Evolutionary conservation across 1,140 invertebrate genomes (phyloP).

Genomic region (Rhagoletis pomonella): DNA sequence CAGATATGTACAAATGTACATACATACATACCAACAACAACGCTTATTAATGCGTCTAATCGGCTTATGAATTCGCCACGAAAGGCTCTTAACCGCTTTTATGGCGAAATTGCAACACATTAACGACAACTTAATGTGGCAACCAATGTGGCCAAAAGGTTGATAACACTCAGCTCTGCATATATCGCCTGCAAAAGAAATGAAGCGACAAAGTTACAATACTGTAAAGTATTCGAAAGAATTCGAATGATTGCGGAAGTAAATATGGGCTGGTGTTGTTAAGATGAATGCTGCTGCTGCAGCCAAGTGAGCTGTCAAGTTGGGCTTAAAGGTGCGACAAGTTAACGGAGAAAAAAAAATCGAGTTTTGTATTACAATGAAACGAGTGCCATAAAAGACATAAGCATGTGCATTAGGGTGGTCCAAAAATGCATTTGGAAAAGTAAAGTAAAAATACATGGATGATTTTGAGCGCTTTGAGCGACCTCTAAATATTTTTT

Average conservation of each 20-base stretch:
- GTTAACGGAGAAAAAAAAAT: background rate
- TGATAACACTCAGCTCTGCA: background rate
- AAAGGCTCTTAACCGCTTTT: conserved; percentile 35
- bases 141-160: conserved; percentile 10
- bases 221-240: background rate
- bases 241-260: conserved; percentile 45
- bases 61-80: conserved; percentile 46
- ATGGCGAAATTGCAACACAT: conserved; percentile 46
- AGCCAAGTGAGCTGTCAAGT: conserved; percentile 36
- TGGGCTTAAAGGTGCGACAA: conserved; percentile 22
- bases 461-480: too few species aligned
- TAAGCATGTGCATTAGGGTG: too few species aligned
- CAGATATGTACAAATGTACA: background rate
- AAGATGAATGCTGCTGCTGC: background rate
- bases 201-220: background rate
- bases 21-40: background rate
- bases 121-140: conserved; percentile 48
- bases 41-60: conserved; percentile 46
- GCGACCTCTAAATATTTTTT: too few species aligned
- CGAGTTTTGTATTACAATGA: background rate
- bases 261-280: background rate
- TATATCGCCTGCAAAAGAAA: background rate
- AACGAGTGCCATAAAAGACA: background rate
- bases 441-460: too few species aligned
- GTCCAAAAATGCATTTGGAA: too few species aligned